A percentile compares a stretch with the other conserved stretches of the same genome.
Conservation (phyloP, 2,113 vertebrate genomes). For the Indicator maculatus region DNA sequence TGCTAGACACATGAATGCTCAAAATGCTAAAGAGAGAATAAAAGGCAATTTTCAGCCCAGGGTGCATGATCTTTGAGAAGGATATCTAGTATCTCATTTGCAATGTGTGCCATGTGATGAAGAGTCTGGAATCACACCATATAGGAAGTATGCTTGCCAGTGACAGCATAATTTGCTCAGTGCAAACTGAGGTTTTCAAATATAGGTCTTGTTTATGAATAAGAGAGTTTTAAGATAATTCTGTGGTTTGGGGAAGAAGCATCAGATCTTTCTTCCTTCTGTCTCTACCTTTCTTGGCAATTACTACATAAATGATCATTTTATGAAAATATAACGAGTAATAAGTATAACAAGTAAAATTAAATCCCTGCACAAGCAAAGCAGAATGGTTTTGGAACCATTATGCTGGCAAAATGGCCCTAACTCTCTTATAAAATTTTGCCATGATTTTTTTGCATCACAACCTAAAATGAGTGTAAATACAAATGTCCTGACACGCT, state of each 20-base stretch:
- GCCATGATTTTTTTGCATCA: not conserved
- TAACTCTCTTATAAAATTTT: not conserved
- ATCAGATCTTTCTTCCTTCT: not conserved
- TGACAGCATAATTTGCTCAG: not conserved
- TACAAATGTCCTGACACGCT: not conserved
- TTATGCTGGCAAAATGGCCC: too few species aligned
- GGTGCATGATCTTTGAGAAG: not conserved
- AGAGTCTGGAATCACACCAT: not conserved
- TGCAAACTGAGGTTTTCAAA: constrained; percentile 37
- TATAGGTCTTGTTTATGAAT: not conserved
- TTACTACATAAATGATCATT: not conserved
- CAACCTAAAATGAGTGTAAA: not conserved
- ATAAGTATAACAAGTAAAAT: not conserved
- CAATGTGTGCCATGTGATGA: not conserved
- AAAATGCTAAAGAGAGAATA: not conserved
- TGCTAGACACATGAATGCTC: constrained; percentile 18
- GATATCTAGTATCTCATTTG: not conserved
- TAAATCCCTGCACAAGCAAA: not conserved
- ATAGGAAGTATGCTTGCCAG: not conserved
- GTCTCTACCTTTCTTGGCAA: not conserved
- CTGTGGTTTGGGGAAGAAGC: not conserved
- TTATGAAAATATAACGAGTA: not conserved
- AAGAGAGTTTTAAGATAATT: not conserved
- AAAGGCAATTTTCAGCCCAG: not conserved
- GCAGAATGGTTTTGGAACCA: not conserved